A percentile compares a stretch with the other conserved stretches of the same genome.
phyloP scores from a whole-genome alignment of 1,140 invertebrate species.

The Mycetomoellerius zeteki region DNA sequence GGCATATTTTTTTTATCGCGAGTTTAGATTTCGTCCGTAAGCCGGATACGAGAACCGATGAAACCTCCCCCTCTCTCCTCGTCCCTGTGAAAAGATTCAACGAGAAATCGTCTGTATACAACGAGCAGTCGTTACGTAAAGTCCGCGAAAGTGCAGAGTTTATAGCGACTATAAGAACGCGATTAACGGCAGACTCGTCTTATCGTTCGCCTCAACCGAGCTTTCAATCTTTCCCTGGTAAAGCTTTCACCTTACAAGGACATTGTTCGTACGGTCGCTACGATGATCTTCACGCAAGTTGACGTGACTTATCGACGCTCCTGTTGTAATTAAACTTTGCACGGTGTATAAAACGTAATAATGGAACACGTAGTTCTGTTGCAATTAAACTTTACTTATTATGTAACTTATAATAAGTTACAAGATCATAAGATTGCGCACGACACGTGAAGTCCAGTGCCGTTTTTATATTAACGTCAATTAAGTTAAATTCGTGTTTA shows the following conservation, averaged over 20 bases:
- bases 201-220: not conserved
- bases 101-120: not conserved
- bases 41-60: constrained; percentile 4
- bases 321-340: constrained; percentile 28
- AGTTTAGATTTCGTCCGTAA: constrained; percentile 37
- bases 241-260: not conserved
- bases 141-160: constrained; percentile 40
- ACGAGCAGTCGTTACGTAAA: constrained; percentile 38
- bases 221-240: constrained; percentile 12
- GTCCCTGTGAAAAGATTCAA: not conserved
- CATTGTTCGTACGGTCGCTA: not conserved
- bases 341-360: not conserved
- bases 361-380: not conserved
- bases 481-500: constrained; percentile 9
- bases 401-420: constrained; percentile 12
- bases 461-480: not conserved
- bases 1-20: constrained; percentile 53
- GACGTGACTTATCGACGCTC: not conserved
- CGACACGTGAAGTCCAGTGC: not conserved
- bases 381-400: constrained; percentile 35
- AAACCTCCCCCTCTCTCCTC: not conserved
- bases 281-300: not conserved
- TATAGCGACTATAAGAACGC: not conserved
- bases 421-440: not conserved
- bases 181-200: not conserved